phyloP scores from a whole-genome alignment of 1,140 invertebrate genomes.

The Anastatus disparis region DNA sequence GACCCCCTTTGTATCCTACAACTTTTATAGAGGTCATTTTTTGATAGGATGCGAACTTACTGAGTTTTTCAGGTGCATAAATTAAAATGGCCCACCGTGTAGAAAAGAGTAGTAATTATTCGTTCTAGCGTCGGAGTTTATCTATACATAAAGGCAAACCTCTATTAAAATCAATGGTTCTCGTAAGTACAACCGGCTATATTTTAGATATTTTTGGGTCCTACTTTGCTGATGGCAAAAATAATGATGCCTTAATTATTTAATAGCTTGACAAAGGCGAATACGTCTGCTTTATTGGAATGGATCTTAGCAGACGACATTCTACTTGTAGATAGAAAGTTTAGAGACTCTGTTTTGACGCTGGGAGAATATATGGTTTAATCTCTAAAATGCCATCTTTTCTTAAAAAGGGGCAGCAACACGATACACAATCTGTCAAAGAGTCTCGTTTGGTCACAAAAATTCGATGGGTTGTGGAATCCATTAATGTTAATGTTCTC shows the following conservation, averaged over 20 bases:
- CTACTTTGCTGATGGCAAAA: constrained; percentile 18
- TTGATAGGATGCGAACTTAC: too few species aligned
- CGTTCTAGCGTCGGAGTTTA: background rate
- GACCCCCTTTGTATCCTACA: too few species aligned
- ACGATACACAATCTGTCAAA: background rate
- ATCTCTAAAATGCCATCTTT: constrained; percentile 5
- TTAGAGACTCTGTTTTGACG: constrained; percentile 5
- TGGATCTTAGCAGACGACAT: background rate
- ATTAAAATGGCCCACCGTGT: too few species aligned
- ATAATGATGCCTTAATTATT: constrained; percentile 17
- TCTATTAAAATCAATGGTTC: constrained; percentile 16
- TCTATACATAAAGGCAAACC: constrained; percentile 17
- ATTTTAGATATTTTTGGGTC: constrained; percentile 14
- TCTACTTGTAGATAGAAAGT: constrained; percentile 6
- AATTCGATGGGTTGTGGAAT: background rate
- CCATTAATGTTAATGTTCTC: background rate
- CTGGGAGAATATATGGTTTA: constrained; percentile 9
- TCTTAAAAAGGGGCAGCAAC: background rate
- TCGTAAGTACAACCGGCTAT: constrained; percentile 6
- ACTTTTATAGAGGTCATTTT: too few species aligned
- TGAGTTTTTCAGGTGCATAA: too few species aligned
- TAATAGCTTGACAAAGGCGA: background rate
- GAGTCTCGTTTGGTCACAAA: background rate
- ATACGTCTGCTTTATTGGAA: background rate
- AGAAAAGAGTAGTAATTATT: constrained; percentile 16